A percentile compares a stretch with the other conserved stretches of the same genome.
These are phyloP conservation scores for Dendrophyllia cribrosa DNA, from an alignment of 64 coral and sea anemone genomes.

Conservation along the genomic window DNA sequence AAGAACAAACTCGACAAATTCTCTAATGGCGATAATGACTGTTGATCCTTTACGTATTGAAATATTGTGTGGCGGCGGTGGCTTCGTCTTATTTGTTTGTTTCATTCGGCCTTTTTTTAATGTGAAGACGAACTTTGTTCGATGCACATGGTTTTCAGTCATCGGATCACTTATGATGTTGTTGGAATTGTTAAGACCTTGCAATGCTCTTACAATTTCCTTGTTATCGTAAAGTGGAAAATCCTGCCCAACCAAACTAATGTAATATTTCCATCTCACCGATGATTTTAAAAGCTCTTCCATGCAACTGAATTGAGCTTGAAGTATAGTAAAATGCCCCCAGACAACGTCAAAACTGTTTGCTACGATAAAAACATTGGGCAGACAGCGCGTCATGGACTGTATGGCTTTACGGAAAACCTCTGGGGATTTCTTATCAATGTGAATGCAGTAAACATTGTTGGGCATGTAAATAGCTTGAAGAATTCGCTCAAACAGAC, in stretches of 20 bases:
- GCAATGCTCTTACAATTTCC: conserved; percentile 26
- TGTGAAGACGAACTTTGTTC: background rate
- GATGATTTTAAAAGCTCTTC: conserved; percentile 35
- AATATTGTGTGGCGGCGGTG: conserved; percentile 23
- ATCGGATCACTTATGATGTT: conserved; percentile 2
- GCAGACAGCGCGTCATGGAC: conserved; percentile 26
- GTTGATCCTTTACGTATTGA: conserved; percentile 14
- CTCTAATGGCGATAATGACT: conserved; percentile 5
- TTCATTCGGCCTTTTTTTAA: background rate
- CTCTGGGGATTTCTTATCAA: conserved; percentile 30
- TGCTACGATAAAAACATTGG: conserved; percentile 48
- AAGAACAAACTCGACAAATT: conserved; percentile 32
- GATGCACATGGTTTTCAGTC: background rate
- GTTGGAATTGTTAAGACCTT: conserved; percentile 40
- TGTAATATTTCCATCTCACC: conserved; percentile 51
- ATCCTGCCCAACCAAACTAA: conserved; percentile 42
- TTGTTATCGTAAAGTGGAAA: conserved; percentile 53
- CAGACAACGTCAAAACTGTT: conserved; percentile 31
- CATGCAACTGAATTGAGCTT: conserved; percentile 40
- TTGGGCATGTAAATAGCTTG: conserved; percentile 51
- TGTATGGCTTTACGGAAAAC: conserved; percentile 15
- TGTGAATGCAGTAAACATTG: conserved; percentile 54
- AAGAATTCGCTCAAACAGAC: conserved; percentile 40
- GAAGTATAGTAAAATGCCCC: conserved; percentile 42
- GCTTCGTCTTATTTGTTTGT: background rate